Percentiles rank a stretch among this genome's conserved stretches.
Evolutionary conservation across 1,140 invertebrate genomes (phyloP).

Genomic region (Zaprionus davidi): DNA sequence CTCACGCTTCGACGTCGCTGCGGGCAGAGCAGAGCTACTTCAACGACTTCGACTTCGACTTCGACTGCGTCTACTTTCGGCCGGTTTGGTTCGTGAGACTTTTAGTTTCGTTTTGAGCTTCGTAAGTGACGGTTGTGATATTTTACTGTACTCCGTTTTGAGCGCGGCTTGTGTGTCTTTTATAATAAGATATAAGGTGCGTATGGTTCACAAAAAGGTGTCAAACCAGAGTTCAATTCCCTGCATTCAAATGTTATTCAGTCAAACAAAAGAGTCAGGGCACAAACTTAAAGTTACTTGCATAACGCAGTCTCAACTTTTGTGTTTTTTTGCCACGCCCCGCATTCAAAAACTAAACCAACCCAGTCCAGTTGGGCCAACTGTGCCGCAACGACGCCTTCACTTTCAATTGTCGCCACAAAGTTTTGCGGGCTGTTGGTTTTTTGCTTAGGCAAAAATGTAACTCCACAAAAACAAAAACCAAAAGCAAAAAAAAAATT

Average conservation of each 20-base stretch:
- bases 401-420: slow-evolving; percentile 40
- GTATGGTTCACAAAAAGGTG: slow-evolving; percentile 43
- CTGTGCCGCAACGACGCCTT: slow-evolving; percentile 30
- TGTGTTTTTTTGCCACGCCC: not conserved
- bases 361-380: slow-evolving; percentile 3
- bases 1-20: not conserved
- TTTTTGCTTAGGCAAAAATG: slow-evolving; percentile 1
- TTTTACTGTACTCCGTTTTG: not conserved
- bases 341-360: slow-evolving; percentile 15
- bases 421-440: slow-evolving; percentile 22
- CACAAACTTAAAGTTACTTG: slow-evolving; percentile 51
- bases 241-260: slow-evolving; percentile 10
- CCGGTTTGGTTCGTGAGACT: slow-evolving; percentile 45
- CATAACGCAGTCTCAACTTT: slow-evolving; percentile 21
- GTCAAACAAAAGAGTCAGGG: slow-evolving; percentile 69
- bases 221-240: slow-evolving; percentile 28
- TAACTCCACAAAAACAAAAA: not conserved
- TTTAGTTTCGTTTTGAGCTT: slow-evolving; percentile 79
- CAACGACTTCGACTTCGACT: not conserved
- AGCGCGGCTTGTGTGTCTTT: not conserved
- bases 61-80: not conserved
- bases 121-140: slow-evolving; percentile 55
- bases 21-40: not conserved
- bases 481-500: not conserved
- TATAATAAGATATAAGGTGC: slow-evolving; percentile 12